Evolutionary conservation across 2,888 invertebrate genomes (phyloP), one percentile per base, ranked within the genome.

Genomic region (Agonopterix arenella): DNA sequence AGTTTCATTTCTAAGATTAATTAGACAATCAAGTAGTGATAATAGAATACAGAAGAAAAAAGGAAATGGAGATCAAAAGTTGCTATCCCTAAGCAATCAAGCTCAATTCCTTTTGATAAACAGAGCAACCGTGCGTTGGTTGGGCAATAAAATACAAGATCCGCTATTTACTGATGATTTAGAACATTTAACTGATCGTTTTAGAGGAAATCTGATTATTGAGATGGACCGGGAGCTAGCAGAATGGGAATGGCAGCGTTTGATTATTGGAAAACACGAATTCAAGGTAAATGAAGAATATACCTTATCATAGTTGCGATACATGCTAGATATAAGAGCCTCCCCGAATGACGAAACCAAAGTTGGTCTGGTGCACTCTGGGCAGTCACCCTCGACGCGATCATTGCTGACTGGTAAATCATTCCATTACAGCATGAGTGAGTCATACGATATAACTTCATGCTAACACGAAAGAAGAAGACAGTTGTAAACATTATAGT

Each of bases 151-250:
- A 75, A 89, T 95, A 37, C 70, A 85, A 38, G 90, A 91, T 52
- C 86, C 89, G 38, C 64, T 81, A 44, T 89, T 90, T 48, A 76
- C 76, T 8, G 90, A 91, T 50, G 81, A 82, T 61, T 68, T 91
- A 43, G 90, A 92, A 37, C 90, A 91, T 58, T 85, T 96, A 38
- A 86, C 95, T 2, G 90, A 92, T 54, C 90, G 98, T 61, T 98
- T 99, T 79, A 91, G 99, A 67, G 95, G 95, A n/a, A 99, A 99
- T 84, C 90, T 99, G 41, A 91, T 98, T 1, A 90, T 98, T 10
- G 92, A 93, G 57, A 94, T 95, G 49, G 80, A 90, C 1, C 66
- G 85, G 28, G 90, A 96, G n/a, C 93, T 97, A 66, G 92, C 92
- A 36, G 98, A 98, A 89, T 93, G 93, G 47, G 76, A 89, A 1